phyloP scores from a whole-genome alignment of 2,113 vertebrate genomes.

The Chaenocephalus aceratus region DNA sequence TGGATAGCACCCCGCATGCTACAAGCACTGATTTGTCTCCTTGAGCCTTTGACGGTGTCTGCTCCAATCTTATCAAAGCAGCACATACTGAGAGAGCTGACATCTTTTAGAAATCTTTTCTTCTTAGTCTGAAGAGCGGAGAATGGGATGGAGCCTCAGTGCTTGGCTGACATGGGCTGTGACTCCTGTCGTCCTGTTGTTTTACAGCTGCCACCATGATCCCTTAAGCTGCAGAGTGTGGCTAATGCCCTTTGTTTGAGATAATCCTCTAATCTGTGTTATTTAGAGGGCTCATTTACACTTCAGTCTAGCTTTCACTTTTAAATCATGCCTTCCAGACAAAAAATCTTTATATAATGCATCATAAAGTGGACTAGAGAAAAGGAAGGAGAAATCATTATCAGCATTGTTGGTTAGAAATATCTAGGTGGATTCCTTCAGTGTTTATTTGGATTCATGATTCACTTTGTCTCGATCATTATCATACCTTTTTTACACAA shows the following conservation, averaged over 20 bases:
- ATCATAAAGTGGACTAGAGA: conserved; percentile 27
- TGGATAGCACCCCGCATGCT: conserved; percentile 81
- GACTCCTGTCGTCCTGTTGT: conserved; percentile 81
- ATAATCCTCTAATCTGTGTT: conserved; percentile 86
- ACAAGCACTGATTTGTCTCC: conserved; percentile 61
- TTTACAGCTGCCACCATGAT: conserved; percentile 85
- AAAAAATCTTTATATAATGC: conserved; percentile 33
- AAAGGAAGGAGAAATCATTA: conserved; percentile 17
- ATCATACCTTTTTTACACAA: no score
- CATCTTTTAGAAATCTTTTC: conserved; percentile 62
- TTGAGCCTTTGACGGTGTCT: conserved; percentile 63
- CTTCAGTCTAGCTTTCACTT: conserved; percentile 66
- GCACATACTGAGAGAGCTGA: conserved; percentile 33
- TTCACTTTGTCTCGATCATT: neutral
- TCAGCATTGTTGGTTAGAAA: neutral
- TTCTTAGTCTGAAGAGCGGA: conserved; percentile 50
- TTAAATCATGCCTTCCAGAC: conserved; percentile 60
- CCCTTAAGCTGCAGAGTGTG: conserved; percentile 83
- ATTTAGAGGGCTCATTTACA: conserved; percentile 85
- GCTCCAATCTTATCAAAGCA: conserved; percentile 65
- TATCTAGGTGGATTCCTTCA: neutral
- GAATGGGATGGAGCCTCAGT: conserved; percentile 35
- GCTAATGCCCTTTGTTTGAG: conserved; percentile 85
- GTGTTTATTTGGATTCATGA: neutral
- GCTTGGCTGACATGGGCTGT: conserved; percentile 67